Evolutionary conservation across 2,797 vertebrate genomes (phyloP).

Genomic region (Gymnoscopelus microlampas): DNA sequence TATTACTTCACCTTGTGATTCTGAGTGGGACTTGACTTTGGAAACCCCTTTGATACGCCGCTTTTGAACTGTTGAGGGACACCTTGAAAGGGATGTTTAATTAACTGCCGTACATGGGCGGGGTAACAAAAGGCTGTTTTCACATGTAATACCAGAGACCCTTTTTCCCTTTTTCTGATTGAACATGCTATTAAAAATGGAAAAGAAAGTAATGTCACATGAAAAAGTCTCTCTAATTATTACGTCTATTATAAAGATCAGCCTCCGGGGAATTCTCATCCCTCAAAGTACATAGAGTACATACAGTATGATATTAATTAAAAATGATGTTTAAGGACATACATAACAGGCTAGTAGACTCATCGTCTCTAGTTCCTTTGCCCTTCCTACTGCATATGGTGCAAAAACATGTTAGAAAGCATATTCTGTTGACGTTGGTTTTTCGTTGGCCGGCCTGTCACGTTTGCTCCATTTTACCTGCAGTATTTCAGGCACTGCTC

Average conservation of each 20-base stretch:
- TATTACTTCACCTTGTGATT: slow-evolving; percentile 69
- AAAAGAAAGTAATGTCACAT: slow-evolving; percentile 69
- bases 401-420: slow-evolving; percentile 42
- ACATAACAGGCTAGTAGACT: slow-evolving; percentile 29
- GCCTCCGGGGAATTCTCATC: slow-evolving; percentile 44
- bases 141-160: slow-evolving; percentile 43
- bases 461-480: slow-evolving; percentile 53
- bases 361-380: slow-evolving; percentile 27
- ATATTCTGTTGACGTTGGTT: slow-evolving; percentile 31
- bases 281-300: slow-evolving; percentile 43
- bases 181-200: slow-evolving; percentile 65
- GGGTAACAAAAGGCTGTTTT: slow-evolving; percentile 54
- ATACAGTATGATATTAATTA: slow-evolving; percentile 9
- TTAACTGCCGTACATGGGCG: slow-evolving; percentile 69
- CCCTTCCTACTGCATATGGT: slow-evolving; percentile 43
- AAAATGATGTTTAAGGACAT: slow-evolving; percentile 54
- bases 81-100: slow-evolving; percentile 77
- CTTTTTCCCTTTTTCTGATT: slow-evolving; percentile 53
- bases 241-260: slow-evolving; percentile 73
- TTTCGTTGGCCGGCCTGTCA: slow-evolving; percentile 28
- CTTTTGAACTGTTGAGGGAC: slow-evolving; percentile 81
- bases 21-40: slow-evolving; percentile 70
- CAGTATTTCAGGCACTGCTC: slow-evolving; percentile 45
- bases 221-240: slow-evolving; percentile 65
- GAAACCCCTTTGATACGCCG: slow-evolving; percentile 72